phyloP scores from a whole-genome alignment of 2,113 vertebrate genomes.

The Grus americana region DNA sequence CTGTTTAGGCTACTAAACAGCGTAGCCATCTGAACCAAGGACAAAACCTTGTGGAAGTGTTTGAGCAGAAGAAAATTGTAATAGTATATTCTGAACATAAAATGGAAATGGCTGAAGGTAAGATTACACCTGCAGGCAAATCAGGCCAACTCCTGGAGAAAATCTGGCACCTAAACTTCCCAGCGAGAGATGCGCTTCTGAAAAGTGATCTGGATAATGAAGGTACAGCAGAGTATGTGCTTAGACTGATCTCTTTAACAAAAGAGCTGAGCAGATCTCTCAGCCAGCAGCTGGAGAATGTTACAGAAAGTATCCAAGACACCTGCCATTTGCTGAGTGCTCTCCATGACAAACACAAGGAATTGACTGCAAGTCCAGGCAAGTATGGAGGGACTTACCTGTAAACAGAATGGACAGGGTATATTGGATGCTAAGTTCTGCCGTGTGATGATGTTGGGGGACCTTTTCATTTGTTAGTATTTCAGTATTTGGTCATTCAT shows the following conservation, averaged over 20 bases:
- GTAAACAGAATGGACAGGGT: background rate
- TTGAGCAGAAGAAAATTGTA: background rate
- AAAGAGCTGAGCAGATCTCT: constrained; percentile 60
- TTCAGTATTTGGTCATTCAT: background rate
- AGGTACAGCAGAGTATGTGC: background rate
- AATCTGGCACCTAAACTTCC: constrained; percentile 59
- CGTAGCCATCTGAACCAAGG: background rate
- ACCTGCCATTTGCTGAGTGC: constrained; percentile 42
- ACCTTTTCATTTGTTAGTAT: background rate
- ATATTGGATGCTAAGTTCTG: background rate
- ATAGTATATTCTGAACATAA: background rate
- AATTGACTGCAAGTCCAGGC: constrained; percentile 56
- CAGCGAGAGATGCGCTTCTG: constrained; percentile 1
- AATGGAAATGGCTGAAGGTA: constrained; percentile 49
- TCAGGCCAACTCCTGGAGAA: constrained; percentile 58
- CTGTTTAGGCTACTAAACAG: background rate
- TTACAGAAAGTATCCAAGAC: constrained; percentile 26
- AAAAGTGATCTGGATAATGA: constrained; percentile 5
- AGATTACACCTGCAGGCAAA: constrained; percentile 4
- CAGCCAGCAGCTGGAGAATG: constrained; percentile 45
- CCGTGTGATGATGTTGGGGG: background rate
- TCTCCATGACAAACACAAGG: constrained; percentile 47
- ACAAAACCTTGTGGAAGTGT: background rate
- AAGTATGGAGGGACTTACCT: constrained; percentile 19
- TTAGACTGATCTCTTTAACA: constrained; percentile 39